phyloP scores from a whole-genome alignment of 2,797 vertebrate species.

The Spatula clypeata region DNA sequence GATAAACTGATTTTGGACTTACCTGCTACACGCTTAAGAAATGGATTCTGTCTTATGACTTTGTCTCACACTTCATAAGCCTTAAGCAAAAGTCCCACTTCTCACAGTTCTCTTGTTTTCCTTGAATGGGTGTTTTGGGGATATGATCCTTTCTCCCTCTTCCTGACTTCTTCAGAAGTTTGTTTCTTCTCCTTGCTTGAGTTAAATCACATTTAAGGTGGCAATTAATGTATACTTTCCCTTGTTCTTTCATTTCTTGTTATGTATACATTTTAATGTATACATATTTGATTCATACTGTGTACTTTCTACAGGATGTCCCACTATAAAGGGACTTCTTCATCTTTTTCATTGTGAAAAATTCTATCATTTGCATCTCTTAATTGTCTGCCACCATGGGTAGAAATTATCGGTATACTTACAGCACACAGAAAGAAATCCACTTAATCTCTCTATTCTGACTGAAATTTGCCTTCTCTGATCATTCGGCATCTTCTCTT shows the following conservation, averaged over 20 bases:
- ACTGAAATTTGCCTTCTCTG: neutral
- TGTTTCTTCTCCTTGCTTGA: neutral
- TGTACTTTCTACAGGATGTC: neutral
- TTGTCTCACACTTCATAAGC: neutral
- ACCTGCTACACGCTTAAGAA: neutral
- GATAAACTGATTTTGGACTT: neutral
- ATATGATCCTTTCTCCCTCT: neutral
- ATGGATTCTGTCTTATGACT: neutral
- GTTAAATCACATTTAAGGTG: neutral
- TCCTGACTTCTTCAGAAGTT: neutral
- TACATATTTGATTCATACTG: neutral
- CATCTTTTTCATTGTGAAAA: neutral
- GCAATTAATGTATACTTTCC: neutral
- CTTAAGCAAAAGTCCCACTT: neutral
- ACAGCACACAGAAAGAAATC: neutral
- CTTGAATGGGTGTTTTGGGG: neutral
- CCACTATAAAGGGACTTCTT: neutral
- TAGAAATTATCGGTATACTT: neutral
- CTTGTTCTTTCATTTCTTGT: neutral
- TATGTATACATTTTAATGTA: neutral
- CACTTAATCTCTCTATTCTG: neutral
- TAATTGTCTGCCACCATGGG: neutral
- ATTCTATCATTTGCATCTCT: neutral
- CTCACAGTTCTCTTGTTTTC: neutral
- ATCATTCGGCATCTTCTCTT: neutral